Percentiles rank a stretch among this genome's conserved stretches.
Conservation (phyloP, 2,797 vertebrate genomes). For the Rousettus madagascariensis region DNA sequence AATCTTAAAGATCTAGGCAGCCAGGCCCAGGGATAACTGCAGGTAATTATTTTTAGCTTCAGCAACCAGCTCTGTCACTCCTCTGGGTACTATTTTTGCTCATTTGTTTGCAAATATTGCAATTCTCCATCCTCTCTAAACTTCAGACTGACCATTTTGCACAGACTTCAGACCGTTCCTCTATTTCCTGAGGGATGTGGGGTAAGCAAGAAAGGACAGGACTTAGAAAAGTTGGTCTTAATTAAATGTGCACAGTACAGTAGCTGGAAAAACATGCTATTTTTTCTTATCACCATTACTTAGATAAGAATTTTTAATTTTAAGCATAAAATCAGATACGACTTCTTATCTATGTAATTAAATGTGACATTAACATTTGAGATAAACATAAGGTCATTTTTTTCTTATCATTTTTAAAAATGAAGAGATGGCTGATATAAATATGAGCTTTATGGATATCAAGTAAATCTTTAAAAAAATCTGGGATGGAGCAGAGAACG, state of each 20-base stretch:
- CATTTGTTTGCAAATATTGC: not conserved
- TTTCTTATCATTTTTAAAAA: slow-evolving; percentile 33
- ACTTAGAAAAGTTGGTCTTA: slow-evolving; percentile 30
- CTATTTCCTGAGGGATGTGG: not conserved
- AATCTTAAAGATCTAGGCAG: not conserved
- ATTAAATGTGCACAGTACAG: slow-evolving; percentile 51
- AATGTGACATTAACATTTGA: slow-evolving; percentile 74
- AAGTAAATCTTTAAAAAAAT: not conserved
- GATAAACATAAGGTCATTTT: slow-evolving; percentile 69
- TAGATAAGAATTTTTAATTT: slow-evolving; percentile 79
- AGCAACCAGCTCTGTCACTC: not conserved
- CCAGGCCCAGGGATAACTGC: not conserved
- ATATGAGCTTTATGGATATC: not conserved
- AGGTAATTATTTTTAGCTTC: not conserved
- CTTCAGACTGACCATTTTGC: not conserved
- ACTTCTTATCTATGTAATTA: slow-evolving; percentile 78
- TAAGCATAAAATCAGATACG: slow-evolving; percentile 64
- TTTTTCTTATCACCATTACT: slow-evolving; percentile 64
- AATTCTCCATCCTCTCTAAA: not conserved
- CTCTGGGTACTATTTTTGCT: not conserved
- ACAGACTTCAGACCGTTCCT: not conserved
- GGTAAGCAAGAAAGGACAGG: not conserved
- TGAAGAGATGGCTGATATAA: slow-evolving; percentile 67
- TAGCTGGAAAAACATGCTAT: slow-evolving; percentile 48
- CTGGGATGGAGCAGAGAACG: not conserved